Percentiles rank a stretch among this genome's conserved stretches.
Conservation (phyloP, 1,140 invertebrate genomes). For the Caenorhabditis inopinata region DNA sequence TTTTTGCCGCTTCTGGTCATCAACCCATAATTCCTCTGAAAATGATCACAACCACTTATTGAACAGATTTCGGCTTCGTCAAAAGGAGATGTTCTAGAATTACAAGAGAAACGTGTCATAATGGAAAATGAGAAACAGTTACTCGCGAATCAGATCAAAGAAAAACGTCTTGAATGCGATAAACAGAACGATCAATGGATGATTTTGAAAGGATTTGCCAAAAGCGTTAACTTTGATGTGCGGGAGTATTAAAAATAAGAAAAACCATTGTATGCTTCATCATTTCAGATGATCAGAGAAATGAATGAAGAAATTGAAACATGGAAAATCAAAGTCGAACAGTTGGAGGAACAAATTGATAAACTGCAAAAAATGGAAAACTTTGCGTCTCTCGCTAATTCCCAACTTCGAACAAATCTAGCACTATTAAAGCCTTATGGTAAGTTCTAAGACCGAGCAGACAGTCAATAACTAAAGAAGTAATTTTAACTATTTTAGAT, state of each 20-base stretch:
- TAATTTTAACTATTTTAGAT: too few species aligned
- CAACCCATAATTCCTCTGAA: too few species aligned
- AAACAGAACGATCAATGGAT: neutral
- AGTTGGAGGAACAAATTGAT: neutral
- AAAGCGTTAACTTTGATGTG: conserved; percentile 17
- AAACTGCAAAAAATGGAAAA: conserved; percentile 11
- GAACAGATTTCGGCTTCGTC: neutral
- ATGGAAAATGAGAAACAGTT: neutral
- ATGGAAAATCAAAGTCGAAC: neutral
- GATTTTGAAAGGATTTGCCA: conserved; percentile 3
- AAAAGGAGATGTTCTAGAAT: conserved; percentile 12
- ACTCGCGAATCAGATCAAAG: conserved; percentile 14
- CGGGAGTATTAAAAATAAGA: too few species aligned
- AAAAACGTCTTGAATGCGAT: conserved; percentile 1
- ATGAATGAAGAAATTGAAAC: neutral
- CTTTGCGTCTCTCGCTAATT: neutral
- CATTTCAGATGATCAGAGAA: neutral
- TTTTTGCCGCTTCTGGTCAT: too few species aligned
- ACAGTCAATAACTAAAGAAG: too few species aligned
- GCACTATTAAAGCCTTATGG: conserved; percentile 11
- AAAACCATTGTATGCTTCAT: too few species aligned
- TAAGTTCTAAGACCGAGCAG: too few species aligned
- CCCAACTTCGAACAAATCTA: neutral
- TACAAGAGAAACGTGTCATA: neutral
- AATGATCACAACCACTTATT: neutral